Evolutionary conservation across 2,797 vertebrate species (phyloP).

Genomic region (Sebastes hopkinsi): DNA sequence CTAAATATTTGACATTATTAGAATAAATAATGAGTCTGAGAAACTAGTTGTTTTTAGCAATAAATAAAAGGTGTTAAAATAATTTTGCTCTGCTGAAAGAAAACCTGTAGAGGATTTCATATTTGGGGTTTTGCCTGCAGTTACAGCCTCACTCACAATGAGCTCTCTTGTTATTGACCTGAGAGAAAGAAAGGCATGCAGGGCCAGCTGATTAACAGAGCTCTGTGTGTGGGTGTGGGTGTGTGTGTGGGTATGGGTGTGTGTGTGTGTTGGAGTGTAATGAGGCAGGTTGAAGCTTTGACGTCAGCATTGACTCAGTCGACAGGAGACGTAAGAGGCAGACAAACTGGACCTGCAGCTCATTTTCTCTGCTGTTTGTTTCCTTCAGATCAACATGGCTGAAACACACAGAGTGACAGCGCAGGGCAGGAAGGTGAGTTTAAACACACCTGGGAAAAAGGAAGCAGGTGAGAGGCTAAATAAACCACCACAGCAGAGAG

Average conservation of each 20-base stretch:
- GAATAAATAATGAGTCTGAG: neutral
- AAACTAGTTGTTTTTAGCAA: neutral
- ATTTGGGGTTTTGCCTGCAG: constrained; percentile 1
- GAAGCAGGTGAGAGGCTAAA: neutral
- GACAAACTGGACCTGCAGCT: constrained; percentile 45
- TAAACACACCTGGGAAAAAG: neutral
- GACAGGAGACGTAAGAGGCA: neutral
- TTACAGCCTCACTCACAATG: constrained; percentile 35
- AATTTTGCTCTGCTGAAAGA: neutral
- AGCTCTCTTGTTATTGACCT: constrained; percentile 43
- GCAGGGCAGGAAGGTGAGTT: constrained; percentile 86
- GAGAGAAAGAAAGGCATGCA: constrained; percentile 36
- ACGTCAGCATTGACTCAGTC: constrained; percentile 41
- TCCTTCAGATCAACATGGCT: constrained; percentile 83
- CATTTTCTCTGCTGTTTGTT: constrained; percentile 15
- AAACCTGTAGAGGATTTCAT: neutral
- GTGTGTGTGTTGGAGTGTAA: neutral
- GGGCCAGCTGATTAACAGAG: constrained; percentile 54
- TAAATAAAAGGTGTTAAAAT: neutral
- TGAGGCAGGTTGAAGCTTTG: constrained; percentile 36
- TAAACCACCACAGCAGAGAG: neutral
- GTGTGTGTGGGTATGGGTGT: neutral
- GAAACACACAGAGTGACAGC: constrained; percentile 77
- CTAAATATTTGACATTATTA: neutral
- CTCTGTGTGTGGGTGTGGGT: constrained; percentile 27